Conservation (phyloP, 2,888 invertebrate species). For the Meandrusa payeni region DNA sequence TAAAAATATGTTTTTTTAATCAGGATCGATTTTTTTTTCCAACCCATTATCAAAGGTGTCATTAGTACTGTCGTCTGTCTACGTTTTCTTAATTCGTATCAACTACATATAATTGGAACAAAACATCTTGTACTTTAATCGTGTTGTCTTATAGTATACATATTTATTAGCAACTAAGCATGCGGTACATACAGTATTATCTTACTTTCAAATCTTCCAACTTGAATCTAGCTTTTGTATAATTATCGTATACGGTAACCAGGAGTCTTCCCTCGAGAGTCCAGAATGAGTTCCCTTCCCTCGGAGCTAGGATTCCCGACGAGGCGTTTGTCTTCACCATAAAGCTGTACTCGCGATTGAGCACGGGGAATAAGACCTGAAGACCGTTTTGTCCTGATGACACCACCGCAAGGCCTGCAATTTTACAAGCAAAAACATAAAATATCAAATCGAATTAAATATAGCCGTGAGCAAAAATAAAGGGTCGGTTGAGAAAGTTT, state of each 20-base stretch:
- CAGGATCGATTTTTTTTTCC: too few relatives aligned
- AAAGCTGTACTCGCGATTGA: slow-evolving; percentile 51
- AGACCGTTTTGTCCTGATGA: slow-evolving; percentile 41
- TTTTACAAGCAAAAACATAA: too few relatives aligned
- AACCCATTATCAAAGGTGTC: too few relatives aligned
- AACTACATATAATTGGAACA: too few relatives aligned
- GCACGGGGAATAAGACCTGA: slow-evolving; percentile 52
- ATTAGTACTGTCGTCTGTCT: too few relatives aligned
- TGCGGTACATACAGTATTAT: neutral
- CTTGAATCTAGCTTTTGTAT: slow-evolving; percentile 45
- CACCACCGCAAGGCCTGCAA: slow-evolving; percentile 38
- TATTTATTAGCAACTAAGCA: too few relatives aligned
- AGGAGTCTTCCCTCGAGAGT: slow-evolving; percentile 50
- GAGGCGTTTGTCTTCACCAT: slow-evolving; percentile 56
- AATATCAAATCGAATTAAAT: neutral
- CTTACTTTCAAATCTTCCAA: slow-evolving; percentile 55
- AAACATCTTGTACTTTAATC: too few relatives aligned
- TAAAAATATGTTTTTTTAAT: too few relatives aligned
- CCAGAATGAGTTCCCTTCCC: slow-evolving; percentile 53
- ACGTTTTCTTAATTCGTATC: too few relatives aligned
- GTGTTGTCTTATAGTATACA: too few relatives aligned
- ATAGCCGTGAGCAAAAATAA: too few relatives aligned
- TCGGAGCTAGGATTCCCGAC: slow-evolving; percentile 48
- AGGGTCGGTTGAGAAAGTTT: neutral
- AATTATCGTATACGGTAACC: slow-evolving; percentile 54